Conservation (phyloP, 2,113 vertebrate genomes). For the Euleptes europaea region DNA sequence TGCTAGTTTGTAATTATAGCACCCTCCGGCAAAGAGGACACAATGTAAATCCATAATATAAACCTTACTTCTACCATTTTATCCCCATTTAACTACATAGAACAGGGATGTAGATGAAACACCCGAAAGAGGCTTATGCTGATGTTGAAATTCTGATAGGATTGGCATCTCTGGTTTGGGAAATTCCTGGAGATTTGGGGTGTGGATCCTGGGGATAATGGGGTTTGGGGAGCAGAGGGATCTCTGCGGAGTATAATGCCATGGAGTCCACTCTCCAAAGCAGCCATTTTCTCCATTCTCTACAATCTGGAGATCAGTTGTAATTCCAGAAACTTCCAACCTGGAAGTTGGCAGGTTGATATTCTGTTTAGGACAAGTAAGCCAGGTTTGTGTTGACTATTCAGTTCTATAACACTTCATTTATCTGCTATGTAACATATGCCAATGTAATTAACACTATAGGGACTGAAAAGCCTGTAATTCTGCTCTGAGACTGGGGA, state of each 20-base stretch:
- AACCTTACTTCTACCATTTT: not conserved
- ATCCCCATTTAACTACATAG: too few species aligned
- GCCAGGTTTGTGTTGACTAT: not conserved
- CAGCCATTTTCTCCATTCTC: too few species aligned
- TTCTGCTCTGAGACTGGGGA: not conserved
- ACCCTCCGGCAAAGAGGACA: not conserved
- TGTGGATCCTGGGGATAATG: too few species aligned
- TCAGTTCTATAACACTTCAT: not conserved
- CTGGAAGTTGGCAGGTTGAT: too few species aligned
- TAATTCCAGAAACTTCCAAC: too few species aligned
- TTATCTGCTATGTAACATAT: not conserved
- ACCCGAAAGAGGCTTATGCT: not conserved
- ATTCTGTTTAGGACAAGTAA: not conserved
- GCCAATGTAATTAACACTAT: not conserved
- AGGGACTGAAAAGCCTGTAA: not conserved
- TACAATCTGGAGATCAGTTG: too few species aligned
- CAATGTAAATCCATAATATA: not conserved
- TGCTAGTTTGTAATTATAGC: not conserved
- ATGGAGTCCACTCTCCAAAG: too few species aligned
- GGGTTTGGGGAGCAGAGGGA: too few species aligned
- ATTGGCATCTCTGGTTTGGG: too few species aligned
- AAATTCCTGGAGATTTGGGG: too few species aligned
- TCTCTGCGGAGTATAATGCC: too few species aligned
- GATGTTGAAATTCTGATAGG: too few species aligned
- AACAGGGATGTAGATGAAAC: not conserved